A percentile compares a stretch with the other conserved stretches of the same genome.
Evolutionary conservation across 2,888 invertebrate genomes (phyloP).

Genomic region (Cataglyphis rosenhaueri): DNA sequence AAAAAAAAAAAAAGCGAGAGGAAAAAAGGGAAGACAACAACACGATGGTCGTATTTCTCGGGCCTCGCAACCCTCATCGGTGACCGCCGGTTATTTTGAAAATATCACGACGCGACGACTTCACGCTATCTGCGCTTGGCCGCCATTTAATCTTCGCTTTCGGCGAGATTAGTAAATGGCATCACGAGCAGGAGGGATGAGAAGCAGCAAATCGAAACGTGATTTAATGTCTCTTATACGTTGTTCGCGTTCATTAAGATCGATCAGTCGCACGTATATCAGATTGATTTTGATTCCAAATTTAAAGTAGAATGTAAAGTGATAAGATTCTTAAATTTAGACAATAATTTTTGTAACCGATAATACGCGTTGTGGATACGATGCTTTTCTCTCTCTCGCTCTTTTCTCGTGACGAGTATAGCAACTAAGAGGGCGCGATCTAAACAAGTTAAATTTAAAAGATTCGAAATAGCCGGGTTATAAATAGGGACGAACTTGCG

Average conservation of each 20-base stretch:
- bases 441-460: slow-evolving; percentile 52
- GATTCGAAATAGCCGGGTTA: slow-evolving; percentile 27
- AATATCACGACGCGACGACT: slow-evolving; percentile 54
- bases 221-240: not conserved
- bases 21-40: too few relatives aligned
- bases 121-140: slow-evolving; percentile 23
- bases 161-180: slow-evolving; percentile 62
- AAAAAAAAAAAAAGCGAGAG: not conserved
- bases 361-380: not conserved
- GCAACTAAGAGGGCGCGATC: slow-evolving; percentile 15
- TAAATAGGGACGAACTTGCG: slow-evolving; percentile 37
- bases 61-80: not conserved
- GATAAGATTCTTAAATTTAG: slow-evolving; percentile 25
- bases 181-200: slow-evolving; percentile 40
- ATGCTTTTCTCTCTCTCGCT: not conserved
- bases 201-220: slow-evolving; percentile 25
- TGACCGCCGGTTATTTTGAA: slow-evolving; percentile 55
- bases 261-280: slow-evolving; percentile 11
- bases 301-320: not conserved
- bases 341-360: slow-evolving; percentile 16
- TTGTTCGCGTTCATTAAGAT: not conserved
- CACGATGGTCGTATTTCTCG: not conserved
- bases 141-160: slow-evolving; percentile 48
- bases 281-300: not conserved
- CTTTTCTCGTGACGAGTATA: not conserved